Base-by-base conservation (phyloP, 2,113 vertebrate genomes). In the Chascanopsetta lugubris region DNA sequence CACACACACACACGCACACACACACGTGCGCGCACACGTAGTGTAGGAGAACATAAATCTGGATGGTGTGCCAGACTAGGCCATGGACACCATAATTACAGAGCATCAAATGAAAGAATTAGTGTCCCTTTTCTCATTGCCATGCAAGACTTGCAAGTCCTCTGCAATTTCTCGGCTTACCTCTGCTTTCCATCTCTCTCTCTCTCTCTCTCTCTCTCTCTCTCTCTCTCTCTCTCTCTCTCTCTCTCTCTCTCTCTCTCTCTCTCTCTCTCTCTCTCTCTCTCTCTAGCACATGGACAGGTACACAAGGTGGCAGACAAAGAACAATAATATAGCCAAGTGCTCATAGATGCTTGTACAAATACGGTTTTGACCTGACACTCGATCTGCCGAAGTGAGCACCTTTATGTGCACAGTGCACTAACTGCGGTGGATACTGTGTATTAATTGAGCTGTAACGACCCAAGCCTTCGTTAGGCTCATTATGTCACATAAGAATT, bases 71-170 rank as follows among this genome's bases (percentile, higher is more conserved):
- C 61, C 79, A 70, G 70, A 60, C 62, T 70, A 56, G 43, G 69
- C 70, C 38, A 1, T 70, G 73, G 84, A 83, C 82, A 80, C 85
- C 69, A 87, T 90, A 89, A 91, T 92, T 89, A 90, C 84, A 84
- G 84, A 75, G 70, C 82, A 84, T 90, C 79, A 90, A 91, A 90
- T 88, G 83, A 81, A 89, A 86, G 83, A 91, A 90, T 92, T 90
- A 87, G 87, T 90, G 80, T 73, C 85, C 79, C 75, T 77, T 72
- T 83, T 84, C 83, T 83, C 84, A 88, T 86, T 78, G 53, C 55
- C 84, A 89, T 86, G 84, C 84, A 85, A 75, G 74, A 79, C 69
- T 82, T 81, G 65, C 72, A 77, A 80, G 64, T 66, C 73, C 85
- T 72, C 61, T 60, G 63, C 75, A 70, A 55, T 90, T 79, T 78